Conservation (phyloP, 2,113 vertebrate species). For the Eidolon helvum region DNA sequence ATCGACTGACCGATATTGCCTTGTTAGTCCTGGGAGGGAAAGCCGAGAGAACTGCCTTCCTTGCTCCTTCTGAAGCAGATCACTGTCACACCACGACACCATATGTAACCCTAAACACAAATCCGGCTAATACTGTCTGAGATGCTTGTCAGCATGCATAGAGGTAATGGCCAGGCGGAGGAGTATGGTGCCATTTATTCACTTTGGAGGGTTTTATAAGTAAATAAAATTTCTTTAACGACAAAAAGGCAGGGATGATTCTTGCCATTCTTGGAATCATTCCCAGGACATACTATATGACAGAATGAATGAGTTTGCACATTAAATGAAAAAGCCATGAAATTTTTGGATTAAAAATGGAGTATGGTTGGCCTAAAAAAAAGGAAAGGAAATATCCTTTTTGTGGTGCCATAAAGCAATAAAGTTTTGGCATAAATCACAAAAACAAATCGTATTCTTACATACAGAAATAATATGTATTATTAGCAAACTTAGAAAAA, state of each 20-base stretch:
- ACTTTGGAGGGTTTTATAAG: constrained; percentile 52
- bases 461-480: background rate
- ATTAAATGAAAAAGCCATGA: constrained; percentile 5
- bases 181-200: constrained; percentile 24
- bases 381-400: background rate
- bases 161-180: constrained; percentile 15
- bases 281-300: background rate
- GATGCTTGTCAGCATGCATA: background rate
- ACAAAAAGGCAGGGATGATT: background rate
- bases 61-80: constrained; percentile 44
- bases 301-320: background rate
- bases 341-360: constrained; percentile 23
- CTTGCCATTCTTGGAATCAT: constrained; percentile 47
- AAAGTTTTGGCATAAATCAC: constrained; percentile 28
- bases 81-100: background rate
- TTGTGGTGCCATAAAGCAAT: constrained; percentile 11
- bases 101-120: constrained; percentile 34
- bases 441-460: constrained; percentile 23
- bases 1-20: background rate
- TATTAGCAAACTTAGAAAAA: constrained; percentile 1
- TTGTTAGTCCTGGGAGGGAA: background rate
- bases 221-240: constrained; percentile 64
- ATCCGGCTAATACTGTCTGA: constrained; percentile 49
- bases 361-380: background rate
- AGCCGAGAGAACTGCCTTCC: background rate